These are phyloP conservation scores for Atractosteus spatula DNA, from an alignment of 2,113 vertebrate species.

Conservation along the genomic window DNA sequence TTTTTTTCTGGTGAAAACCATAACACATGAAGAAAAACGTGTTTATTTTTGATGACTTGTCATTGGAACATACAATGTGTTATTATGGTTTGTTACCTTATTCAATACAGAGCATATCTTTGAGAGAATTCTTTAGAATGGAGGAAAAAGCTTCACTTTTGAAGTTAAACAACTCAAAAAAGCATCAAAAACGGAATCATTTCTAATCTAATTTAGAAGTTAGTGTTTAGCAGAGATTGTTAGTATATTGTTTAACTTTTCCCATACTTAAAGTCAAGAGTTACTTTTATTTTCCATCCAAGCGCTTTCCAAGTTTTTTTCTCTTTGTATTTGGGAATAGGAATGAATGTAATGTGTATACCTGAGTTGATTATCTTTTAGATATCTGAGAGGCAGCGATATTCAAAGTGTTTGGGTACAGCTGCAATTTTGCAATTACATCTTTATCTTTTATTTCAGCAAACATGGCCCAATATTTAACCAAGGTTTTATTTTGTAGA, in stretches of 20 bases:
- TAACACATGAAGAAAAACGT: too few species aligned
- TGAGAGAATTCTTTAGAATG: too few species aligned
- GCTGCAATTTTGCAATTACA: constrained; percentile 9
- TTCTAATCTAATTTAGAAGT: too few species aligned
- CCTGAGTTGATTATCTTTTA: constrained; percentile 8
- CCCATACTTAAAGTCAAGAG: background rate
- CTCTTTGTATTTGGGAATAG: background rate
- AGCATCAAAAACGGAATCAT: too few species aligned
- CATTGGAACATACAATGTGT: too few species aligned
- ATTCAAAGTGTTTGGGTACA: constrained; percentile 2
- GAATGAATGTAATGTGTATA: constrained; percentile 5
- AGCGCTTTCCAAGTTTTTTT: background rate
- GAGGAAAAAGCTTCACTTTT: too few species aligned
- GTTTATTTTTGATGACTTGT: too few species aligned
- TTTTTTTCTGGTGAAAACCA: too few species aligned
- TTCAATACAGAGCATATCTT: too few species aligned
- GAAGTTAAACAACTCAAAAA: too few species aligned
- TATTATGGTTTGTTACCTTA: too few species aligned
- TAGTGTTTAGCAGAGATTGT: background rate
- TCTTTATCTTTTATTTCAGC: constrained; percentile 9
- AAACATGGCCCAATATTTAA: constrained; percentile 15
- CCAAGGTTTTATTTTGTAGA: constrained; percentile 6
- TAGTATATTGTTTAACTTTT: background rate
- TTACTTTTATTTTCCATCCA: background rate
- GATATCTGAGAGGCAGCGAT: background rate